phyloP scores from a whole-genome alignment of 2,797 vertebrate genomes.

The Chelon labrosus region DNA sequence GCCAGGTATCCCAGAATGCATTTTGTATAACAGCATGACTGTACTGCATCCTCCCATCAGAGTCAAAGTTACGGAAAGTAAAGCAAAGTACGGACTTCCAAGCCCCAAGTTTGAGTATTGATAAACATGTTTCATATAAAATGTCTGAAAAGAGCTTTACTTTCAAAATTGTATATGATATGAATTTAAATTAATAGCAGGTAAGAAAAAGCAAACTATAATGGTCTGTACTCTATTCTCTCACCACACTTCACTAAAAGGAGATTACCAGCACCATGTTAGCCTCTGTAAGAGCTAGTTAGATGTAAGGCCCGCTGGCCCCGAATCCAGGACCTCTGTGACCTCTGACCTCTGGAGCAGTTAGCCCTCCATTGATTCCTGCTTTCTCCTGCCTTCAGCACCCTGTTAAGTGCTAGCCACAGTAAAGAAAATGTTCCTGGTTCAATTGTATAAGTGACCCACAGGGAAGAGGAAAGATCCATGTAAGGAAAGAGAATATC shows the following conservation, averaged over 20 bases:
- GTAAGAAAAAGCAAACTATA: not conserved
- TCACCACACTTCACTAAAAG: not conserved
- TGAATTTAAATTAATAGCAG: not conserved
- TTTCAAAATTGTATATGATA: not conserved
- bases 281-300: not conserved
- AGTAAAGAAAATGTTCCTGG: constrained; percentile 47
- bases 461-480: constrained; percentile 61
- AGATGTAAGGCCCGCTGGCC: constrained; percentile 10
- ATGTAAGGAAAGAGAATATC: not conserved
- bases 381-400: constrained; percentile 75
- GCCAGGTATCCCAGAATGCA: no score
- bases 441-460: constrained; percentile 73
- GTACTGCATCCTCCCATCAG: no score
- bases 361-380: constrained; percentile 83
- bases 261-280: not conserved
- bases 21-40: no score
- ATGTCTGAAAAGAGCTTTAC: not conserved
- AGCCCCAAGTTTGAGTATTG: no score
- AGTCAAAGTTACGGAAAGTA: no score
- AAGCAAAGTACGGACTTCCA: no score
- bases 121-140: not conserved
- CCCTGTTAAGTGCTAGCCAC: constrained; percentile 56
- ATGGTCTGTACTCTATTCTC: not conserved
- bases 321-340: constrained; percentile 75
- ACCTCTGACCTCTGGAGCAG: constrained; percentile 36